Evolutionary conservation across 2,113 vertebrate species (phyloP).

Genomic region (Cynocephalus volans): DNA sequence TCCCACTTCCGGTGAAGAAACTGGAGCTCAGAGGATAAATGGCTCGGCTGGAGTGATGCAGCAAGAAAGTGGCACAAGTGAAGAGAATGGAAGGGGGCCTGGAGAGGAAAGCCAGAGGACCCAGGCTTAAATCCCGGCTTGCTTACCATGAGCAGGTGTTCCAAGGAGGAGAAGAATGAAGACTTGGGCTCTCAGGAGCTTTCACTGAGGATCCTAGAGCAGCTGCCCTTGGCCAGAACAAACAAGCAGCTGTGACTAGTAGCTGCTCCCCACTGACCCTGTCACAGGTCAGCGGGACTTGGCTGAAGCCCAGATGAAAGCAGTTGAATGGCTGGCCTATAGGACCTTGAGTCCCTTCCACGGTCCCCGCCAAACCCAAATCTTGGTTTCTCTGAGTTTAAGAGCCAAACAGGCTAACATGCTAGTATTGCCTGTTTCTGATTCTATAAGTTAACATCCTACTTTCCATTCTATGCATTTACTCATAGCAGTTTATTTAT

Average conservation of each 20-base stretch:
- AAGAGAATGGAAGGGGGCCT: not conserved
- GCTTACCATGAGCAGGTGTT: not conserved
- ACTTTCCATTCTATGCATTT: not conserved
- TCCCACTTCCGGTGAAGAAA: not conserved
- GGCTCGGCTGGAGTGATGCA: not conserved
- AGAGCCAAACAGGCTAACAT: not conserved
- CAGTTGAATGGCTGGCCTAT: no score
- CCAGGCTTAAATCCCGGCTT: not conserved
- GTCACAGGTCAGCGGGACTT: not conserved
- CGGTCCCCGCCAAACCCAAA: not conserved
- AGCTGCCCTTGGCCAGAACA: not conserved
- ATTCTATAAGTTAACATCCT: not conserved
- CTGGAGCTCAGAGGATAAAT: not conserved
- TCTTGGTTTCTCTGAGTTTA: not conserved
- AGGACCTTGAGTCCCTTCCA: not conserved
- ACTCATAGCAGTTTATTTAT: not conserved
- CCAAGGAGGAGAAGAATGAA: not conserved
- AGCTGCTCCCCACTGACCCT: not conserved
- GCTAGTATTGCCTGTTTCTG: not conserved
- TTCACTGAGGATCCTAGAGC: not conserved
- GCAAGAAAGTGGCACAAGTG: not conserved
- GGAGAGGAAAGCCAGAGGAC: not conserved
- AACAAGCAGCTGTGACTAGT: not conserved
- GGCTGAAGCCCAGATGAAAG: not conserved
- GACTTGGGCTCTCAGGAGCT: not conserved